phyloP scores from a whole-genome alignment of 2,888 invertebrate species.

The Thymelicus acteon region DNA sequence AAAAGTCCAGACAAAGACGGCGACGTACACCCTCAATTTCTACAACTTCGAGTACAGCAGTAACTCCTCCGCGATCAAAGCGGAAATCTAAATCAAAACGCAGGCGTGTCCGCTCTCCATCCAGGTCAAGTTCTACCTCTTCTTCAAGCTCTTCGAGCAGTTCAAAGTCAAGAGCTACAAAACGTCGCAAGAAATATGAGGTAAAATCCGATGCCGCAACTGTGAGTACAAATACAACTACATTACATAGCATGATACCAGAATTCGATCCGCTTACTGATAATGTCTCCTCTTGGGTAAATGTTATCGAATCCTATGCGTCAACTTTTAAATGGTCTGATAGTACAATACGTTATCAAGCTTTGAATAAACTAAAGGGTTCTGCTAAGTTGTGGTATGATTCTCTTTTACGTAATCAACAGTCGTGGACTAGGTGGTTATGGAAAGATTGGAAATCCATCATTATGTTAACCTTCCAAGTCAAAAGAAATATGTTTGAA shows the following conservation, averaged over 20 bases:
- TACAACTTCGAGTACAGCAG: too few species aligned
- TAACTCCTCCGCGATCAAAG: too few species aligned
- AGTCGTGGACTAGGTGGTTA: constrained; percentile 37
- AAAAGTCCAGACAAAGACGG: too few species aligned
- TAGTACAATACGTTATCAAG: constrained; percentile 31
- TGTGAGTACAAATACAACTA: constrained; percentile 19
- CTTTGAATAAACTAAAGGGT: constrained; percentile 40
- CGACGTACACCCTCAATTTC: too few species aligned
- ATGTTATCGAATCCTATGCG: constrained; percentile 41
- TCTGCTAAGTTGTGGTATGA: constrained; percentile 43
- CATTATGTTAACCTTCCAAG: neutral
- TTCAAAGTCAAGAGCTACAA: too few species aligned
- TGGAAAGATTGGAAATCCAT: neutral
- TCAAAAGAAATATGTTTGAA: neutral
- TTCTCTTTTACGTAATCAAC: constrained; percentile 37
- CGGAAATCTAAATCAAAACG: too few species aligned
- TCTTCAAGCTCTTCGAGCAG: too few species aligned
- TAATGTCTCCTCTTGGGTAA: constrained; percentile 44
- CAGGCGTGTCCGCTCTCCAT: too few species aligned
- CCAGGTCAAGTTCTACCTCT: too few species aligned
- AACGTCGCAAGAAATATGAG: too few species aligned
- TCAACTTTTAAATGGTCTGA: constrained; percentile 41
- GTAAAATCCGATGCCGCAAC: constrained; percentile 1
- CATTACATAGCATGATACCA: constrained; percentile 40
- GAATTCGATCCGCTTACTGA: constrained; percentile 45